phyloP scores from a whole-genome alignment of 2,888 invertebrate genomes.

The Melinaea marsaeus region DNA sequence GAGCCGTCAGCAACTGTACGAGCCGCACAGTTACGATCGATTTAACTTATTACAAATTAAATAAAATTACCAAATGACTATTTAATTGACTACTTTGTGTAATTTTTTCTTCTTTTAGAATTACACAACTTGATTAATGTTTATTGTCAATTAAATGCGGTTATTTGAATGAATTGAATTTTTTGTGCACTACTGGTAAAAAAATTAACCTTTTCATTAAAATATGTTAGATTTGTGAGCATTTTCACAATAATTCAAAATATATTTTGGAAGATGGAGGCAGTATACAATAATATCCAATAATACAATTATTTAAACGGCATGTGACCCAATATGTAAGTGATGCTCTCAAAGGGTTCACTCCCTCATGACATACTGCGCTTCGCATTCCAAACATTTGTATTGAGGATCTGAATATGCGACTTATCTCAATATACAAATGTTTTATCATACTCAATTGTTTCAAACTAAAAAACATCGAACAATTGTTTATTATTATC shows the following conservation, averaged over 20 bases:
- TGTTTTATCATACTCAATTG: not conserved
- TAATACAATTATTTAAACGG: constrained; percentile 1
- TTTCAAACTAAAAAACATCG: no score
- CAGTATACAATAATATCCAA: not conserved
- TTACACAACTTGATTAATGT: no score
- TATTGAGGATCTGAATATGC: constrained; percentile 35
- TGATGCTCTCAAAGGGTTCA: constrained; percentile 13
- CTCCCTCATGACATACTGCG: constrained; percentile 38
- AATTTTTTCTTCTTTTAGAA: no score
- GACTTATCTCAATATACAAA: constrained; percentile 31
- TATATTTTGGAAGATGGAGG: not conserved
- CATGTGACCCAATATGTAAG: constrained; percentile 23
- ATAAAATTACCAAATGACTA: not conserved
- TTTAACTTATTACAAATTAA: not conserved
- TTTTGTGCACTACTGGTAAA: no score
- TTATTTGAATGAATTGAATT: no score
- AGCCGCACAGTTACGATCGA: constrained; percentile 11
- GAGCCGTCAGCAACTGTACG: constrained; percentile 19
- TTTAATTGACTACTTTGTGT: not conserved
- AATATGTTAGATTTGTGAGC: no score
- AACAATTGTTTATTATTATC: no score
- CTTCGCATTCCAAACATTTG: constrained; percentile 46
- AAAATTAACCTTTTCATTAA: no score
- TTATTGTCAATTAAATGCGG: no score
- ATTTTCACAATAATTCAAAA: not conserved